Evolutionary conservation across 2,888 invertebrate species (phyloP), one percentile per base, ranked within the genome.

Genomic region (Acanthosepion pharaonis): DNA sequence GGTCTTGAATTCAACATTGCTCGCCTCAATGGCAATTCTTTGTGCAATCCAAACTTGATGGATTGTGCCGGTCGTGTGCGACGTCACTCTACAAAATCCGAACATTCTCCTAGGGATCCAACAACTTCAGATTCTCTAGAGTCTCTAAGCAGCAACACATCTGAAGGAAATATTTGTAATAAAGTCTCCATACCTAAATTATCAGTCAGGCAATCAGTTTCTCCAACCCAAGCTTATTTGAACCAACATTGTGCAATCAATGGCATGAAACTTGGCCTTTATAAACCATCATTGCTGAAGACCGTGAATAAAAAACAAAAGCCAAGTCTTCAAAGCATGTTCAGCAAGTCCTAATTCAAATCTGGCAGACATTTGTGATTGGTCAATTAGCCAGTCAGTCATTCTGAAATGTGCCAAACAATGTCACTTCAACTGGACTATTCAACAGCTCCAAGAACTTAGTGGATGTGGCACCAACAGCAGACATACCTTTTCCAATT

Each of bases 251-350:
- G 97, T 91, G 96, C 97, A 5, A 96, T 96, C 94, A 97, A 97
- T 94, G 97, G 97, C 0, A 95, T 97, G 11, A 97, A 96, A 94
- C 95, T 97, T 9, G 97, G 97, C 8, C 96, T 97, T 94, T 97
- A 97, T 95, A 96, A 96, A 42, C 96, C 96, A 0, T 96, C 97
- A 53, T 4, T 94, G 64, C 55, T 96, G 96, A 18, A 94, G 96
- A 48, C 95, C 96, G 94, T 96, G 96, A 94, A 95, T 95, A 94
- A 96, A 96, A 94, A 96, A 95, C 55, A 96, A 95, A 95, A 94
- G 95, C 55, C 96, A 3, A 59, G 91, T 64, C 92, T 94, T n/a
- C 55, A 95, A 18, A 91, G 48, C 18, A 59, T 15, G 25, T 94
- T 94, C 33, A 94, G 33, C 55, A 94, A 94, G 28, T 42, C 55